phyloP scores from a whole-genome alignment of 2,888 invertebrate genomes.

The Pantelozetes paolii region DNA sequence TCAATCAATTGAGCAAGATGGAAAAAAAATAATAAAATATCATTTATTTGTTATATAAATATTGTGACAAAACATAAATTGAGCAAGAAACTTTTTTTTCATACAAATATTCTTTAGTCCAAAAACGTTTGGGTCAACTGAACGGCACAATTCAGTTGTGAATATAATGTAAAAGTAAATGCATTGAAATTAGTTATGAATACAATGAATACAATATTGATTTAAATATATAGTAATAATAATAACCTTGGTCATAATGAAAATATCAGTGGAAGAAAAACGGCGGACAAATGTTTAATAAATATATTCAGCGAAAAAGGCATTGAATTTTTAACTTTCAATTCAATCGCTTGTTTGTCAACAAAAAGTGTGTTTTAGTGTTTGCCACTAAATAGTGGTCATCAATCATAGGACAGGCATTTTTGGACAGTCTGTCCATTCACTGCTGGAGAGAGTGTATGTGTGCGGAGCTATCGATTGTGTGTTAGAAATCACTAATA shows the following conservation, averaged over 20 bases:
- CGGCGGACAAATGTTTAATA: constrained; percentile 18
- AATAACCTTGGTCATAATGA: too few species aligned
- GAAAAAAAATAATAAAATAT: background rate
- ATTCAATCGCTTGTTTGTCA: constrained; percentile 11
- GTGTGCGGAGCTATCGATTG: background rate
- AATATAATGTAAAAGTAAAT: too few species aligned
- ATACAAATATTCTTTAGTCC: too few species aligned
- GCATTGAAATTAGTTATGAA: background rate
- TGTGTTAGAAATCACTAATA: constrained; percentile 5
- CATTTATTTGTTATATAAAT: too few species aligned
- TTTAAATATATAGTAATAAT: too few species aligned
- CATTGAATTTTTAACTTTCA: background rate
- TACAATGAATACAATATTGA: background rate
- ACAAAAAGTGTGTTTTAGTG: background rate
- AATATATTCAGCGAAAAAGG: background rate
- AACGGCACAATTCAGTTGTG: background rate
- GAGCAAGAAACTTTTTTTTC: too few species aligned
- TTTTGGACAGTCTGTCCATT: background rate
- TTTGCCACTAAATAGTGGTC: background rate
- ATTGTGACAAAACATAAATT: too few species aligned
- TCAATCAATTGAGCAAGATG: background rate
- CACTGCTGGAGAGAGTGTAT: background rate
- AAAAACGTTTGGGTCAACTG: background rate
- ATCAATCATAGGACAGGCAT: constrained; percentile 15
- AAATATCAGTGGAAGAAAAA: background rate